A percentile compares a stretch with the other conserved stretches of the same genome.
Conservation (phyloP, 2,797 vertebrate species). For the Sorex maritimensis region DNA sequence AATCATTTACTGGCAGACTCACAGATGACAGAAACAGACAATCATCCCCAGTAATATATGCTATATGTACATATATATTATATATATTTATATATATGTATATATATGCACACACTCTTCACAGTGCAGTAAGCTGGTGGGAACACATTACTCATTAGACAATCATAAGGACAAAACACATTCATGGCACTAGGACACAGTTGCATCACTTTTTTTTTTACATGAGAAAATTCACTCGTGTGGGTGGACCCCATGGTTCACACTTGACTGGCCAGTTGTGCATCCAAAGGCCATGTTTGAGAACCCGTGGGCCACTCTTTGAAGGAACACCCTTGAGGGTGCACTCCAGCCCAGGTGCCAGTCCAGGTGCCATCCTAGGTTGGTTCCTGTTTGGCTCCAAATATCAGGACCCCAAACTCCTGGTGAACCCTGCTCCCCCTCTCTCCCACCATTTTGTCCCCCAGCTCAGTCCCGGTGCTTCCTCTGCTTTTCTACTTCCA, state of each 20-base stretch:
- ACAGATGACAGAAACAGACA: neutral
- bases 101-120: neutral
- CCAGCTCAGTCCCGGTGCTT: neutral
- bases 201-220: neutral
- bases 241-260: neutral
- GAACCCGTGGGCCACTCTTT: neutral
- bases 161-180: neutral
- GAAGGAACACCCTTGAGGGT: neutral
- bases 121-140: neutral
- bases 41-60: neutral
- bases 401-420: neutral
- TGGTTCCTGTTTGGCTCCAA: neutral
- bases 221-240: neutral
- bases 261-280: neutral
- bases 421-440: neutral
- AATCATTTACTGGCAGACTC: neutral
- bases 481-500: neutral
- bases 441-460: neutral
- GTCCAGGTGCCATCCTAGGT: no score
- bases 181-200: neutral
- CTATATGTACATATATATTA: neutral
- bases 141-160: neutral
- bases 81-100: no score
- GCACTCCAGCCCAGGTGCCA: neutral
- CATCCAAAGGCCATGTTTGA: neutral